Evolutionary conservation across 2,797 vertebrate genomes (phyloP).

Genomic region (Anolis apletophallus): DNA sequence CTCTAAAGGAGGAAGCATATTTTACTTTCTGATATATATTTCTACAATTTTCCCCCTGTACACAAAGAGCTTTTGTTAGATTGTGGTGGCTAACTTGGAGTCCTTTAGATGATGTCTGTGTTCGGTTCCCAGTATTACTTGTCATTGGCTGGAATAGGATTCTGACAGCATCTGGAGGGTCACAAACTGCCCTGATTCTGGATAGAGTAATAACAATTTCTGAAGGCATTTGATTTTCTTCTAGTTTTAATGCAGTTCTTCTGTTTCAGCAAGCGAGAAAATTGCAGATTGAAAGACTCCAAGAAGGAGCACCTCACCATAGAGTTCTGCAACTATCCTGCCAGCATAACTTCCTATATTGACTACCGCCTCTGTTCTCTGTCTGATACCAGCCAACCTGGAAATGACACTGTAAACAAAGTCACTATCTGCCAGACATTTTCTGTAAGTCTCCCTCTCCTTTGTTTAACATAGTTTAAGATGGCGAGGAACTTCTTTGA

Average conservation of each 20-base stretch:
- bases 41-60: not conserved
- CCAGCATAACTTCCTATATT: slow-evolving; percentile 84
- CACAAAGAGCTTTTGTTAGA: not conserved
- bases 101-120: not conserved
- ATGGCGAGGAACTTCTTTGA: not conserved
- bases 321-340: slow-evolving; percentile 91
- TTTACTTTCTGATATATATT: not conserved
- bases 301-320: slow-evolving; percentile 77
- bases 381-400: slow-evolving; percentile 33
- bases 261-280: slow-evolving; percentile 87
- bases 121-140: not conserved
- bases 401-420: slow-evolving; percentile 23
- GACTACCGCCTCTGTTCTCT: slow-evolving; percentile 88
- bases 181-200: not conserved
- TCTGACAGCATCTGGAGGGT: not conserved
- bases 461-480: not conserved
- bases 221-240: not conserved
- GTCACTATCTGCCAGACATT: slow-evolving; percentile 86
- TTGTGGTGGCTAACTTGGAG: not conserved
- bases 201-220: not conserved
- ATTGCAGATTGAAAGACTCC: slow-evolving; percentile 79
- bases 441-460: slow-evolving; percentile 81
- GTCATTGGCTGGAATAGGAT: not conserved
- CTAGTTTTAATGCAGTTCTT: slow-evolving; percentile 19
- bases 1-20: not conserved